Evolutionary conservation across 2,113 vertebrate genomes (phyloP), one percentile per base, ranked within the genome.

Genomic region (Tetrao urogallus): DNA sequence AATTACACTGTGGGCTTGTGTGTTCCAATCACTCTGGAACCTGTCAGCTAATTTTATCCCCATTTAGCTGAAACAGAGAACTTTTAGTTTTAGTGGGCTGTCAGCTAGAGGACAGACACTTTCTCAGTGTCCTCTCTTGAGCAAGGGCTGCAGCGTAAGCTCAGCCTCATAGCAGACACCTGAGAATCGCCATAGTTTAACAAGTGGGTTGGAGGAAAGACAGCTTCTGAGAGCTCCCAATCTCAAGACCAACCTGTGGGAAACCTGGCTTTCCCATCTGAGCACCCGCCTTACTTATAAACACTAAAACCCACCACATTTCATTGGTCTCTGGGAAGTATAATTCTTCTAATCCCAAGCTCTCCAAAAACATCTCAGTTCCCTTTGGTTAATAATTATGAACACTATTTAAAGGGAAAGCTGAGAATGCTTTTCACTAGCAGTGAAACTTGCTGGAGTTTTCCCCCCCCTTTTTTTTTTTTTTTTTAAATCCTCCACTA

Each of bases 41-140:
- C 76, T 96, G 93, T 86, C 95, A 96, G 65, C 92, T 96, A 90
- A 96, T 96, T 96, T 94, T 86, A 95, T 90, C 76, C 61, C 80
- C 78, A 43, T 88, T 88, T 86, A 91, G 82, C 4, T 1, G 76
- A 91, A 19, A 71, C 28, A 81, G 69, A 81, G 83, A 88, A 82
- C 73, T 78, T 43, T 19, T 42, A 67, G 80, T 71, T 96, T 88
- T 86, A 58, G 82, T n/a, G 58, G 76, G 83, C 86, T 96, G 90
- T 75, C 92, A 94, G 83, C 82, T 92, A 43, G 63, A 90, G 90
- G 88, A 86, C 79, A 92, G 86, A n/a, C 80, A 93, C 52, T 57
- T 92, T 67, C 88, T 52, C 18, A 22, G 76, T 30, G 80, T 64
- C 80, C 52, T 86, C 82, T 34, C 79, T 86, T 0, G 0, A 88